Base-by-base conservation (phyloP, 2,113 vertebrate genomes). In the Megatriorchis doriae region DNA sequence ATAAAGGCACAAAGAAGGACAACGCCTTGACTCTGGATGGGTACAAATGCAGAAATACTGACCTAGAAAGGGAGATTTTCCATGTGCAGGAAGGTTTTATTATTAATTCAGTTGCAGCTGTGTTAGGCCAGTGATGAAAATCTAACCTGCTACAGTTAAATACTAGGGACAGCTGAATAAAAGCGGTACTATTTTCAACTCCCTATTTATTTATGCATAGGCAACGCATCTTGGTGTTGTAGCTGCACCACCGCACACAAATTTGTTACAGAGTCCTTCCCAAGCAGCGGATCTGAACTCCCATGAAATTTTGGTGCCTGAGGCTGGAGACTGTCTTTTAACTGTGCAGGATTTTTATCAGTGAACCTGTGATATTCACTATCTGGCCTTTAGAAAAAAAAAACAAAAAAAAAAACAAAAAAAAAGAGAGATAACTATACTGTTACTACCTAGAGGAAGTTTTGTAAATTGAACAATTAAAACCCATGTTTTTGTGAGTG, bases 161-260 rank as follows among this genome's bases (percentile, higher is more conserved):
- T 18, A 29, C 10, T 23, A 65, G 18, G 16, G 36, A 55, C 14
- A 81, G 50, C 21, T 81, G 80, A 70, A 58, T 10, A 29, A 13
- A 21, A 73, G 20, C 0, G 3, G 18, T 40, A n/a, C 1, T 6
- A 7, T 18, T 74, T 59, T 29, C 50, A 62, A 4, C 29, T 67
- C 40, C 32, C 38, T 62, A 29, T 26, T 71, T 58, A 12, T 88
- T 53, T 82, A 14, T 13, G 13, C 56, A 15, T 48, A 29, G 8
- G 25, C 47, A 59, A 11, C 4, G 21, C 0, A 0, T 58, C 32
- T 31, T 29, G 63, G 15, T 56, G 36, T 20, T 81, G 18, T 13
- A 19, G 36, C 23, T 62, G 42, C 15, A 7, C 11, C 48, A 61
- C 17, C 4, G 2, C 34, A 16, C 32, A 25, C 6, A 5, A 27